These are phyloP conservation scores for Nesidiocoris tenuis DNA, from an alignment of 2,888 invertebrate genomes.

Conservation along the genomic window DNA sequence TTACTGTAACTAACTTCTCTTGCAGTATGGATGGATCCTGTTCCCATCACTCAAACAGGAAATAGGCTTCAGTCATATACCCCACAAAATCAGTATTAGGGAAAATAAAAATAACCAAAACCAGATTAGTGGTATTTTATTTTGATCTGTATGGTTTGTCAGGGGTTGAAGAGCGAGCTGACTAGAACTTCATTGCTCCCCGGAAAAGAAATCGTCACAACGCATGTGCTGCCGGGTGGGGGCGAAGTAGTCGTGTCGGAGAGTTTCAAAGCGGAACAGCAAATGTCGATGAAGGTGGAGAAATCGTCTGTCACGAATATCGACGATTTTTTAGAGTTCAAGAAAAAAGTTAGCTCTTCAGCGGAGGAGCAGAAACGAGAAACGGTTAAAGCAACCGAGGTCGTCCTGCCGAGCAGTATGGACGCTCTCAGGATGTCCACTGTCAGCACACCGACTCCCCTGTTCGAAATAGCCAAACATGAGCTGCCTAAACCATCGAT, in stretches of 20 bases:
- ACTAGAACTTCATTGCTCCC: conserved; percentile 32
- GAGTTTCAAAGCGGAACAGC: conserved; percentile 52
- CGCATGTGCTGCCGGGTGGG: conserved; percentile 22
- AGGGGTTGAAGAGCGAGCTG: conserved; percentile 38
- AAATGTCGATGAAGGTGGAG: conserved; percentile 50
- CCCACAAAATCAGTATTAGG: no score
- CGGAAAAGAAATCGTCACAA: conserved; percentile 33
- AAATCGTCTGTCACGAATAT: conserved; percentile 36
- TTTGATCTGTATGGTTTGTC: conserved; percentile 15
- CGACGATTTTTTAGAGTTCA: conserved; percentile 37
- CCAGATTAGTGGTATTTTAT: no score
- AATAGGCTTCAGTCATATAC: no score
- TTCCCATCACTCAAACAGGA: no score
- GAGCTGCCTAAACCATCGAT: conserved; percentile 31
- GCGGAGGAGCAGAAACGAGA: conserved; percentile 11
- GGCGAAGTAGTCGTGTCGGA: conserved; percentile 49
- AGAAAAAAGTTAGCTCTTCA: conserved; percentile 6
- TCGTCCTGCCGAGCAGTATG: conserved; percentile 31
- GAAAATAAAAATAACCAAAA: no score
- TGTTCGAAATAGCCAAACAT: conserved; percentile 34
- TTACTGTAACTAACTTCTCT: no score
- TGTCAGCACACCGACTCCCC: conserved; percentile 15
- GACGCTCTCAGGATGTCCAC: conserved; percentile 17
- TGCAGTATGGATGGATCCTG: no score
- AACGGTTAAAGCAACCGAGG: conserved; percentile 35